Percentiles rank a stretch among this genome's conserved stretches.
phyloP scores from a whole-genome alignment of 2,113 vertebrate genomes.

The Rattus rattus region DNA sequence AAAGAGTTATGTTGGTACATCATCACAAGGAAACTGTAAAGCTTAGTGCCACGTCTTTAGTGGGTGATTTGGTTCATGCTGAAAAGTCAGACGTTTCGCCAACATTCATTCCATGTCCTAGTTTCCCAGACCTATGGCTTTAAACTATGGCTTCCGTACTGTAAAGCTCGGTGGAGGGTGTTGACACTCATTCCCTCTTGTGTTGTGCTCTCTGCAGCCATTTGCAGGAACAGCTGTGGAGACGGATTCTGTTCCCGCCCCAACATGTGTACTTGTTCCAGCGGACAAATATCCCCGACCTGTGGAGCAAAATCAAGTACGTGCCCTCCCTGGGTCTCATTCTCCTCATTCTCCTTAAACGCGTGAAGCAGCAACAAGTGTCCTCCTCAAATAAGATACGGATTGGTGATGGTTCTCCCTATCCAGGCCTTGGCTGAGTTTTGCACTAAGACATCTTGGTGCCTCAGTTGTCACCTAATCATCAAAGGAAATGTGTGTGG shows the following conservation, averaged over 20 bases:
- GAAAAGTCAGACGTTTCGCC: neutral
- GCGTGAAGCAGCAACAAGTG: neutral
- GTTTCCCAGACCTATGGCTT: slow-evolving; percentile 18
- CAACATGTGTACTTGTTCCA: slow-evolving; percentile 93
- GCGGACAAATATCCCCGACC: slow-evolving; percentile 89
- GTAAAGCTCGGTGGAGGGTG: neutral
- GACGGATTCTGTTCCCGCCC: slow-evolving; percentile 94
- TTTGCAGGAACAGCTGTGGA: slow-evolving; percentile 92
- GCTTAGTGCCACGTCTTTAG: neutral
- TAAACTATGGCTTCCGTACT: slow-evolving; percentile 20
- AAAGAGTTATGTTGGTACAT: neutral
- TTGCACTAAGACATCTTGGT: neutral
- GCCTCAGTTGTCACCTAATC: neutral
- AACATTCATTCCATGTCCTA: neutral
- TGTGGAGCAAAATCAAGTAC: slow-evolving; percentile 88
- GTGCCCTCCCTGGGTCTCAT: neutral
- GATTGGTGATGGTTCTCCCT: neutral
- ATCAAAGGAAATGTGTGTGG: neutral
- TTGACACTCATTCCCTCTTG: neutral
- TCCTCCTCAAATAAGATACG: neutral
- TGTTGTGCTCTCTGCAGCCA: slow-evolving; percentile 85
- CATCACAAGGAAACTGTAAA: neutral
- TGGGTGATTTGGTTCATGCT: neutral
- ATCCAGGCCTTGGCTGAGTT: slow-evolving; percentile 6
- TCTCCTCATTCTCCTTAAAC: neutral